Percentiles rank a stretch among this genome's conserved stretches.
Evolutionary conservation across 2,888 invertebrate species (phyloP).

Genomic region (Arrhopalites spinosus): DNA sequence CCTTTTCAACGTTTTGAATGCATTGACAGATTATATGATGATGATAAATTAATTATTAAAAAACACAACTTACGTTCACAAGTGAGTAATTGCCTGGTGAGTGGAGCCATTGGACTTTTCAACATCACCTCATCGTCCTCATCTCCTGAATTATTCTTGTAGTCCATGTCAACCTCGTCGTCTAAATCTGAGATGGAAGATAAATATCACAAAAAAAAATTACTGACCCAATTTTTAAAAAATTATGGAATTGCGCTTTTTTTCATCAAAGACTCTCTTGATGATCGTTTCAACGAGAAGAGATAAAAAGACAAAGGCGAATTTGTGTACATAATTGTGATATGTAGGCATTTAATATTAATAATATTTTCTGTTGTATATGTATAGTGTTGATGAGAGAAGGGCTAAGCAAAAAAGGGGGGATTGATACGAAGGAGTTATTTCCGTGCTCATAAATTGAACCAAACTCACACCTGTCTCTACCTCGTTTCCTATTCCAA

Average conservation of each 20-base stretch:
- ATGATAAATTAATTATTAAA: too few relatives aligned
- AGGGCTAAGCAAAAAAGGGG: background rate
- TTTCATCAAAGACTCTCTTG: background rate
- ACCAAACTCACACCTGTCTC: conserved; percentile 12
- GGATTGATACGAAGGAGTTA: conserved; percentile 11
- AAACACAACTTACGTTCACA: conserved; percentile 50
- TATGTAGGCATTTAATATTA: too few relatives aligned
- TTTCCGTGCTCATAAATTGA: background rate
- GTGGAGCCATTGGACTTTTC: conserved; percentile 43
- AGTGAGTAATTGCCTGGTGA: conserved; percentile 51
- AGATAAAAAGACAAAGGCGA: too few relatives aligned
- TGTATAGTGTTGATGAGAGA: too few relatives aligned
- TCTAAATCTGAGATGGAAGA: conserved; percentile 17
- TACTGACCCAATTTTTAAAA: background rate
- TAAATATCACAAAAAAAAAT: background rate
- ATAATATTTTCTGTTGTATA: background rate
- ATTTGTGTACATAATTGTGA: too few relatives aligned
- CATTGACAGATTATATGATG: too few relatives aligned
- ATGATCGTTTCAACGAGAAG: too few relatives aligned
- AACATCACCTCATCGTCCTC: conserved; percentile 36
- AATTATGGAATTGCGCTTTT: too few relatives aligned
- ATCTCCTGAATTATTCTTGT: conserved; percentile 31
- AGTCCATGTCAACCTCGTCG: conserved; percentile 31
- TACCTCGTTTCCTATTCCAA: background rate
- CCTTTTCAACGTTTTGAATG: too few relatives aligned